phyloP scores from a whole-genome alignment of 2,888 invertebrate species.

The Thyatira batis region DNA sequence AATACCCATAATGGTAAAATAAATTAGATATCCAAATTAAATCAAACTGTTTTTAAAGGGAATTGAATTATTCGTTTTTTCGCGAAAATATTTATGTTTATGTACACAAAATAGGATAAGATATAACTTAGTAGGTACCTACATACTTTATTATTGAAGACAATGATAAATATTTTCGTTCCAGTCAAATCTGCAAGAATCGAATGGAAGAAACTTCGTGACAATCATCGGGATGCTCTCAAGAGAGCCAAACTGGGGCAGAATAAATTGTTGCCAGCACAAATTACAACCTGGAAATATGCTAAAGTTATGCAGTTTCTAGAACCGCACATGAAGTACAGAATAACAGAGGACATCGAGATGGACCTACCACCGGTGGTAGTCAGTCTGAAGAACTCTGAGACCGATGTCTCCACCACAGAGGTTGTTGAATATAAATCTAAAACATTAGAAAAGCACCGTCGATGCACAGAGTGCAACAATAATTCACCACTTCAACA shows the following conservation, averaged over 20 bases:
- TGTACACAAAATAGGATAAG: too few relatives aligned
- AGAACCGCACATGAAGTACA: slow-evolving; percentile 74
- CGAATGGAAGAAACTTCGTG: slow-evolving; percentile 73
- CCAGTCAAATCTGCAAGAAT: slow-evolving; percentile 66
- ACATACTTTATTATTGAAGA: not conserved
- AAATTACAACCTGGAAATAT: slow-evolving; percentile 76
- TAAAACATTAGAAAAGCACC: slow-evolving; percentile 33
- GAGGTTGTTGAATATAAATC: slow-evolving; percentile 31
- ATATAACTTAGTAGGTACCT: too few relatives aligned
- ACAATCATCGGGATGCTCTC: slow-evolving; percentile 71
- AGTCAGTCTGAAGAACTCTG: slow-evolving; percentile 35
- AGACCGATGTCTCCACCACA: slow-evolving; percentile 58
- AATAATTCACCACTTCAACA: slow-evolving; percentile 12
- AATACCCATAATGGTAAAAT: too few relatives aligned
- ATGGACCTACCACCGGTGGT: slow-evolving; percentile 45
- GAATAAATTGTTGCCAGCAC: slow-evolving; percentile 70
- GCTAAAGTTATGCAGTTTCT: slow-evolving; percentile 75
- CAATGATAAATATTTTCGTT: slow-evolving; percentile 20
- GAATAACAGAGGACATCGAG: slow-evolving; percentile 72
- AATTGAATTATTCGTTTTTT: too few relatives aligned
- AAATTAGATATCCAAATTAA: too few relatives aligned
- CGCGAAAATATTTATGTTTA: too few relatives aligned
- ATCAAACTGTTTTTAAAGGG: too few relatives aligned
- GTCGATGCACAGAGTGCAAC: slow-evolving; percentile 37
- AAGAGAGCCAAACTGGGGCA: slow-evolving; percentile 73